Conservation (phyloP, 1,140 invertebrate genomes). For the Cryptotermes secundus region DNA sequence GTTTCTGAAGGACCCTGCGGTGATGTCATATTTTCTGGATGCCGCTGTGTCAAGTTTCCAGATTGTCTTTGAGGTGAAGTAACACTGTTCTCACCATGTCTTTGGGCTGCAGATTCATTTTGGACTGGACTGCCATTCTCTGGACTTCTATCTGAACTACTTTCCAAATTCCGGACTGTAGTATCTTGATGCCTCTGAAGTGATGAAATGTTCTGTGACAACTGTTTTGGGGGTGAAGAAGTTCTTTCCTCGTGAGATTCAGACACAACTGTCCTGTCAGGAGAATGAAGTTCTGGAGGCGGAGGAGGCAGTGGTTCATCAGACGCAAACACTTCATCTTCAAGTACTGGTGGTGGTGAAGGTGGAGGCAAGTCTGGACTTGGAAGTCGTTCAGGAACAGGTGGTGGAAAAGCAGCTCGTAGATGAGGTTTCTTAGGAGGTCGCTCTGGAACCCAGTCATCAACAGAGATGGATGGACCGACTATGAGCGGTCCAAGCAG, state of each 20-base stretch:
- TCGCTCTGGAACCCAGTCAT: slow-evolving; percentile 71
- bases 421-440: slow-evolving; percentile 74
- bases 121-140: background rate
- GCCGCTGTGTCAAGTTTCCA: background rate
- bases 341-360: slow-evolving; percentile 60
- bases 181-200: background rate
- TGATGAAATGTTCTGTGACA: background rate
- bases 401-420: slow-evolving; percentile 47
- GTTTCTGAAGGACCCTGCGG: slow-evolving; percentile 6
- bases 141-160: background rate
- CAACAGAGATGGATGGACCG: slow-evolving; percentile 63
- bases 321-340: slow-evolving; percentile 60
- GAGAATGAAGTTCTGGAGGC: slow-evolving; percentile 57
- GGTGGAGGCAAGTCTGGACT: slow-evolving; percentile 73
- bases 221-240: background rate
- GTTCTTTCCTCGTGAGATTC: background rate
- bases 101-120: background rate
- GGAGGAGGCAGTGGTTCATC: slow-evolving; percentile 75
- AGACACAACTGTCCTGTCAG: slow-evolving; percentile 36
- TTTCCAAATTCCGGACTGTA: background rate
- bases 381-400: slow-evolving; percentile 53
- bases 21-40: background rate
- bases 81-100: background rate
- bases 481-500: slow-evolving; percentile 62
- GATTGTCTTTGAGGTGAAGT: background rate